Percentiles rank a stretch among this genome's conserved stretches.
These are phyloP conservation scores for Anthopleura sola DNA, from an alignment of 64 coral and sea anemone genomes.

Conservation along the genomic window DNA sequence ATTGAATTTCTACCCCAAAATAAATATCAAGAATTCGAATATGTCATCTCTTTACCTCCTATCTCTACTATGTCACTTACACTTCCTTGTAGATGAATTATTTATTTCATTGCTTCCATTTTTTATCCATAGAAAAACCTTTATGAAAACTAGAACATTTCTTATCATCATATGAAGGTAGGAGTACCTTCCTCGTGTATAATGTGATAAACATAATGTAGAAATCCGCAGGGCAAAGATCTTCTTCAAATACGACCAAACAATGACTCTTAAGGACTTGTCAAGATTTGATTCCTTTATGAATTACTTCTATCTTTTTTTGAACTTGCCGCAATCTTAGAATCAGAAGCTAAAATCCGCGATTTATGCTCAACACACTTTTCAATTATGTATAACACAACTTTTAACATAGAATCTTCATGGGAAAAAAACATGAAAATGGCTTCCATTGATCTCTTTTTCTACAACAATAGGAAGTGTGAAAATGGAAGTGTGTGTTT, in stretches of 20 bases:
- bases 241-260: background rate
- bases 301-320: background rate
- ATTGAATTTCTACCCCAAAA: background rate
- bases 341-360: background rate
- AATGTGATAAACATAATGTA: background rate
- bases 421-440: too few species aligned
- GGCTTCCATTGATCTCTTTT: background rate
- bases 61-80: background rate
- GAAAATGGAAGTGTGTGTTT: background rate
- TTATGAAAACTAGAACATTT: background rate
- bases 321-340: background rate
- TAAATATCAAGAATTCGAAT: background rate
- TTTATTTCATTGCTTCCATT: background rate
- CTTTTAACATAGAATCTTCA: background rate
- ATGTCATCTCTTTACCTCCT: background rate
- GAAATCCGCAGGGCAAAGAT: background rate
- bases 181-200: background rate
- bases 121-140: background rate
- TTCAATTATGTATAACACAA: background rate
- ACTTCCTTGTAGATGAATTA: conserved; percentile 1
- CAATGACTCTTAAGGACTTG: background rate
- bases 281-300: background rate
- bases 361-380: background rate
- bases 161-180: background rate
- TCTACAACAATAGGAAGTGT: background rate